Evolutionary conservation across 2,113 vertebrate species (phyloP).

Genomic region (Pedetes capensis): DNA sequence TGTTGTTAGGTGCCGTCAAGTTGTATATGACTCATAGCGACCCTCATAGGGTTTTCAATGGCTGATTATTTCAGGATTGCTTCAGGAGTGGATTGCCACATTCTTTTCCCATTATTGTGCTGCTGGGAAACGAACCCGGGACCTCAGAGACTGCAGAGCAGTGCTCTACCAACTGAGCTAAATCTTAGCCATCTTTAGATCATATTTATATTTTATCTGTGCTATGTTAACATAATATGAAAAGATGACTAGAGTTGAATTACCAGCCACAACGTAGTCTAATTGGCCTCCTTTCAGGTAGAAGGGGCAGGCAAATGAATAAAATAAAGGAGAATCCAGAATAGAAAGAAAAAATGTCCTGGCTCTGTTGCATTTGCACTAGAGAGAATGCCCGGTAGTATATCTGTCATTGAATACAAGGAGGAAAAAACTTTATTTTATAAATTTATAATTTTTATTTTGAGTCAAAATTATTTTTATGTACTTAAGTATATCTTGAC

Average conservation of each 20-base stretch:
- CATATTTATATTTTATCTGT: not conserved
- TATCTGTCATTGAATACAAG: not conserved
- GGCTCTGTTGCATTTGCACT: not conserved
- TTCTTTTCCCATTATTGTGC: too few relatives aligned
- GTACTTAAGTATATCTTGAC: not conserved
- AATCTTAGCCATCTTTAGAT: too few relatives aligned
- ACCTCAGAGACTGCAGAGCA: too few relatives aligned
- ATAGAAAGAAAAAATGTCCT: not conserved
- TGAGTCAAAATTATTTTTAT: constrained; percentile 1
- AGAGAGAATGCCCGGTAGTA: not conserved
- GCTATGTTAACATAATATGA: not conserved
- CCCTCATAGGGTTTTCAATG: too few relatives aligned
- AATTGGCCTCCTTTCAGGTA: not conserved
- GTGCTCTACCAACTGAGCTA: too few relatives aligned
- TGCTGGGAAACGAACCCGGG: too few relatives aligned
- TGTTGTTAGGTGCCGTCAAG: too few relatives aligned
- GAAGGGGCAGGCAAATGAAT: not conserved
- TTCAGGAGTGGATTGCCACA: too few relatives aligned
- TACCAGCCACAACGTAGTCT: not conserved
- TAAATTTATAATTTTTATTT: constrained; percentile 27
- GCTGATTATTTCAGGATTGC: too few relatives aligned
- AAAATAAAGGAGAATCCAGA: not conserved
- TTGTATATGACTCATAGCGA: too few relatives aligned
- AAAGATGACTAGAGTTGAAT: not conserved
- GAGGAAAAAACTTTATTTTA: not conserved